Evolutionary conservation across 2,797 vertebrate genomes (phyloP), one percentile per base, ranked within the genome.

Genomic region (Crenuchus spilurus): DNA sequence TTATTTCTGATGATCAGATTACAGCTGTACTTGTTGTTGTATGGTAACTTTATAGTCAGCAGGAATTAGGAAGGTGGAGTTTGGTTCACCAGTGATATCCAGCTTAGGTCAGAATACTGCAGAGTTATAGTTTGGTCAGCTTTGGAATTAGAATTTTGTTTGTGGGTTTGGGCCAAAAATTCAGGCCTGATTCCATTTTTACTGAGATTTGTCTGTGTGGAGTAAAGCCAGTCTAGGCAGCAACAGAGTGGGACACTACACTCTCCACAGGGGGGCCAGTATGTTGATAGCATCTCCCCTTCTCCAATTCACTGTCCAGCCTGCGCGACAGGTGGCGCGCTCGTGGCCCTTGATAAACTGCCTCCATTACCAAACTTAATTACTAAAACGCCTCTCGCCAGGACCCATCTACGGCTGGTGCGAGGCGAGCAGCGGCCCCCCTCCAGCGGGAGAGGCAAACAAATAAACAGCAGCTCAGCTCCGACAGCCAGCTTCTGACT

Each of bases 331-430:
- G 76, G 80, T 83, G 76, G 80, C 82, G 57, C 30, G 71, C 64
- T 76, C 76, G 77, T 74, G 77, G 61, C 57, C 20, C 74, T 75
- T 87, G 81, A 90, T 89, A 72, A 88, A 90, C 68, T 79, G 72
- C 78, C 78, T 87, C 82, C 63, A 86, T 90, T 86, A 85, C 54
- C 82, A 72, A 82, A 86, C 77, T 80, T 85, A 88, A 90, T 88
- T 86, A 87, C 80, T 54, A 80, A 80, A 80, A 84, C 69, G 76
- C 64, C 64, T 74, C 80, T 83, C 74, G 66, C 51, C 83, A 78
- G 83, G 78, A 87, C 81, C n/a, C 68, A 78, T 41, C 80, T 46
- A n/a, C n/a, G 30, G 62, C 71, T 68, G 62, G 61, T 39, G 39
- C 73, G 70, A 80, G 84, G 67, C 70, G 66, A 77, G 64, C 75